Percentiles rank a stretch among this genome's conserved stretches.
These are phyloP conservation scores for Callipepla squamata DNA, from an alignment of 2,113 vertebrate genomes.

Conservation along the genomic window DNA sequence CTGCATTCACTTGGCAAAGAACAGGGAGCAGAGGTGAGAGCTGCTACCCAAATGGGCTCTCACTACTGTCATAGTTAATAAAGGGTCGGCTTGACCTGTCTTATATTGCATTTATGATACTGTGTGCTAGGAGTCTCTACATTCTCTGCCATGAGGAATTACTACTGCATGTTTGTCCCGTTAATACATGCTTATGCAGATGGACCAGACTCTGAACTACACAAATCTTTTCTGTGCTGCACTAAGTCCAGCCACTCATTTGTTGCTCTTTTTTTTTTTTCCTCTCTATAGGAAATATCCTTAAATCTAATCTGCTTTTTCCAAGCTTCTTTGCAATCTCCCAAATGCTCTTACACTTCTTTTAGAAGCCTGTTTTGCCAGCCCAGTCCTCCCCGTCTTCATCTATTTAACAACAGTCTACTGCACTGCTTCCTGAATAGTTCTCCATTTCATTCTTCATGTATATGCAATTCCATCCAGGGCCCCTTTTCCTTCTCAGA, in stretches of 20 bases:
- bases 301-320: neutral
- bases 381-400: neutral
- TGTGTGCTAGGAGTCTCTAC: neutral
- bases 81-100: neutral
- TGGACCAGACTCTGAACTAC: neutral
- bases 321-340: neutral
- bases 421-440: neutral
- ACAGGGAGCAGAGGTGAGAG: neutral
- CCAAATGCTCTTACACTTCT: neutral
- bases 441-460: neutral
- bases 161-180: neutral
- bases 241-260: neutral
- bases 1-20: neutral
- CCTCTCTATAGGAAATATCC: neutral
- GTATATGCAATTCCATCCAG: neutral
- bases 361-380: neutral
- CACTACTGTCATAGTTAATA: neutral
- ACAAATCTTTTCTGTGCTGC: neutral
- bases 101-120: neutral
- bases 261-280: neutral
- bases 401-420: neutral
- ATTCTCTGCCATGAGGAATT: neutral
- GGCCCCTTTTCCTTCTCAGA: neutral
- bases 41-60: neutral
- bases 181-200: neutral